These are phyloP conservation scores for Anoplopoma fimbria DNA, from an alignment of 2,113 vertebrate genomes.

Conservation along the genomic window DNA sequence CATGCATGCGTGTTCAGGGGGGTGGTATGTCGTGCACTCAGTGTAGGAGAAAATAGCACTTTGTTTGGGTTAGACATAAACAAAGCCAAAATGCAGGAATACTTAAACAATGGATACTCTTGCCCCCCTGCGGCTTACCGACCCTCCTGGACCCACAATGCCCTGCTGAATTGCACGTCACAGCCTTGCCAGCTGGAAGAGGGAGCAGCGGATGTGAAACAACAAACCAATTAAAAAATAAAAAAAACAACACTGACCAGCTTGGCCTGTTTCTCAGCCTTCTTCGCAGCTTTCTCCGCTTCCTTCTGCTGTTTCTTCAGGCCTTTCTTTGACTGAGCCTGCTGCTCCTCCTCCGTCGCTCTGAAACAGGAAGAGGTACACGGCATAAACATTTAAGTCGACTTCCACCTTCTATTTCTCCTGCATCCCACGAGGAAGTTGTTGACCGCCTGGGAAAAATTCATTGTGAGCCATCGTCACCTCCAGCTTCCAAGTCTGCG, in stretches of 20 bases:
- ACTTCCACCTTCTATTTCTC: slow-evolving; percentile 88
- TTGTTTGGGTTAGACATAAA: slow-evolving; percentile 77
- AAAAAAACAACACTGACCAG: slow-evolving; percentile 73
- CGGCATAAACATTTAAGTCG: slow-evolving; percentile 87
- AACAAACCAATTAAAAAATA: slow-evolving; percentile 35
- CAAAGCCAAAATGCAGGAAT: slow-evolving; percentile 79
- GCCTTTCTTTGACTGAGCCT: slow-evolving; percentile 87
- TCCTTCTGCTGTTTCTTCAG: slow-evolving; percentile 90
- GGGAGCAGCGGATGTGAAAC: slow-evolving; percentile 52
- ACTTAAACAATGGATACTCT: slow-evolving; percentile 76
- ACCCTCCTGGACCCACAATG: slow-evolving; percentile 60
- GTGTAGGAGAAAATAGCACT: slow-evolving; percentile 67
- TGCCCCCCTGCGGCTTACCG: slow-evolving; percentile 21
- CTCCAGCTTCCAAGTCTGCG: slow-evolving; percentile 63
- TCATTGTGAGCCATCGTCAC: slow-evolving; percentile 69
- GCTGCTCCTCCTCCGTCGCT: slow-evolving; percentile 83
- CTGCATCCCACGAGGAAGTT: slow-evolving; percentile 85
- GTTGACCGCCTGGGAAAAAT: slow-evolving; percentile 91
- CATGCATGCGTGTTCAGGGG: background rate
- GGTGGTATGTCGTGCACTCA: slow-evolving; percentile 14
- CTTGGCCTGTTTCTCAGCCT: slow-evolving; percentile 87
- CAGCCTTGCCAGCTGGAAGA: slow-evolving; percentile 67
- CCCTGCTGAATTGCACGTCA: slow-evolving; percentile 56
- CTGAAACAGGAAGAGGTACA: slow-evolving; percentile 85
- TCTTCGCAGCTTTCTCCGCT: slow-evolving; percentile 86